A percentile compares a stretch with the other conserved stretches of the same genome.
Evolutionary conservation across 2,113 vertebrate species (phyloP).

Genomic region (Emydocephalus ijimae): DNA sequence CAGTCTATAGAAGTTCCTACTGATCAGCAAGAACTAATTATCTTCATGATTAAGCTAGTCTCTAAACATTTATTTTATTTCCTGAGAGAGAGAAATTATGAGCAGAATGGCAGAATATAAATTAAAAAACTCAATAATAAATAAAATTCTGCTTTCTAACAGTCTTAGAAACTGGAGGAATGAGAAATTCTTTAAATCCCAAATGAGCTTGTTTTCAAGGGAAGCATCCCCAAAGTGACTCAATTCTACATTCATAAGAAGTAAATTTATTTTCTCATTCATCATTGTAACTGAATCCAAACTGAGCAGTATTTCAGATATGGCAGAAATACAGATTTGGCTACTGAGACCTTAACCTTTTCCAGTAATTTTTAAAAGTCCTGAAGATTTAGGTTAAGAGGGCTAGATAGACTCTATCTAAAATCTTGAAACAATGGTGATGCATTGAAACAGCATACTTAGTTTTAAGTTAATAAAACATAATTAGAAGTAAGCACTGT

Average conservation of each 20-base stretch:
- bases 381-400: background rate
- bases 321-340: constrained; percentile 9
- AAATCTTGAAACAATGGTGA: background rate
- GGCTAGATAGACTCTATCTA: background rate
- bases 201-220: constrained; percentile 34
- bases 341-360: constrained; percentile 28
- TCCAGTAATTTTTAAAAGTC: constrained; percentile 7
- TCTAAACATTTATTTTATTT: background rate
- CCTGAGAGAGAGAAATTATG: background rate
- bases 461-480: background rate
- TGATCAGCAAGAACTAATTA: background rate
- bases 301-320: constrained; percentile 18
- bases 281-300: constrained; percentile 30
- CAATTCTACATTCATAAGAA: constrained; percentile 37
- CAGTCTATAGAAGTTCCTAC: background rate
- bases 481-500: background rate
- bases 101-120: background rate
- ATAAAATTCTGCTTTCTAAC: background rate
- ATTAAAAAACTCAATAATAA: background rate
- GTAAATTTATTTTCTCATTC: constrained; percentile 21
- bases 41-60: background rate
- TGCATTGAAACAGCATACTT: background rate
- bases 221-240: background rate
- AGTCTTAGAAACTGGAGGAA: constrained; percentile 9
- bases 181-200: background rate